Conservation (phyloP, 2,797 vertebrate genomes). For the Pempheris klunzingeri region DNA sequence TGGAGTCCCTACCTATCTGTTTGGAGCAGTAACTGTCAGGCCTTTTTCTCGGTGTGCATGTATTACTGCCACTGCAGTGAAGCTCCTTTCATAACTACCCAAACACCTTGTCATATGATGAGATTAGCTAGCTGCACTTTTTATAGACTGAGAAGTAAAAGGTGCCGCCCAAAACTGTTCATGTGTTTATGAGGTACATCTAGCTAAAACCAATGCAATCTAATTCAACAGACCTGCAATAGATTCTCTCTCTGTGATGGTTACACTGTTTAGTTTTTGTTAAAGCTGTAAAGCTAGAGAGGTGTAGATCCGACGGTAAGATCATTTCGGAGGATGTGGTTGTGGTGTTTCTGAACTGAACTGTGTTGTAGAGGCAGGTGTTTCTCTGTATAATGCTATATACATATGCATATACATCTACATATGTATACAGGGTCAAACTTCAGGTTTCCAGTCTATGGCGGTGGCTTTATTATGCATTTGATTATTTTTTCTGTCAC, state of each 20-base stretch:
- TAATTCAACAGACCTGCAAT: too few relatives aligned
- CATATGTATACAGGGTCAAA: background rate
- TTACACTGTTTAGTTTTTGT: too few relatives aligned
- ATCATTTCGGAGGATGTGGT: too few relatives aligned
- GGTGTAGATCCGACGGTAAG: too few relatives aligned
- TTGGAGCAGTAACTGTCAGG: slow-evolving; percentile 10
- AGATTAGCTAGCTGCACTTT: background rate
- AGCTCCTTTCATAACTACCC: slow-evolving; percentile 11
- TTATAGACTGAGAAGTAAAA: background rate
- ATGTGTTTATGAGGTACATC: too few relatives aligned
- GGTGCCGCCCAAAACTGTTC: background rate
- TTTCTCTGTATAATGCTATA: too few relatives aligned
- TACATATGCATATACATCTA: background rate
- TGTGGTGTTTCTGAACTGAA: too few relatives aligned
- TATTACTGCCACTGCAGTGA: background rate
- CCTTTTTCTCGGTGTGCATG: background rate
- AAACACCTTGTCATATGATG: background rate
- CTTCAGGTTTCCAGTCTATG: background rate
- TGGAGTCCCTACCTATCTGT: background rate
- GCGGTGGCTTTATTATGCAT: background rate
- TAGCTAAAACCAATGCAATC: too few relatives aligned
- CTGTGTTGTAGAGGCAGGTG: too few relatives aligned
- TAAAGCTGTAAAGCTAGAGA: too few relatives aligned
- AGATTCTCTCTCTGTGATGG: too few relatives aligned
- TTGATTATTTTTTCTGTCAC: slow-evolving; percentile 6